Evolutionary conservation across 2,113 vertebrate genomes (phyloP).

Genomic region (Macquaria ambigua): DNA sequence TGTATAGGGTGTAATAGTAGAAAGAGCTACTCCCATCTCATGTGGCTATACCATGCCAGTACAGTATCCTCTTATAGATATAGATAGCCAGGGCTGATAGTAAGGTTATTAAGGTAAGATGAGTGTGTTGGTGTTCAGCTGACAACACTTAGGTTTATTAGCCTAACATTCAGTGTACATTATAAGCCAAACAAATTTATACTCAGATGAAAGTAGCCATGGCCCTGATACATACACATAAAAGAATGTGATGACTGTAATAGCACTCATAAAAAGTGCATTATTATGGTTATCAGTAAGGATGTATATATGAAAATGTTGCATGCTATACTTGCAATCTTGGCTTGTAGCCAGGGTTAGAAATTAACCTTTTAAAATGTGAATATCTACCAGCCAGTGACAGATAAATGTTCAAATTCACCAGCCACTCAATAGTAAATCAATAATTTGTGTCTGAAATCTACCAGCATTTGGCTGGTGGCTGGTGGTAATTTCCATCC

Average conservation of each 20-base stretch:
- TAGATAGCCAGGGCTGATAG: neutral
- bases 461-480: too few relatives aligned
- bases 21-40: conserved; percentile 5
- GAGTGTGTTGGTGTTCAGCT: neutral
- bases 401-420: too few relatives aligned
- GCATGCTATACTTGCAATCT: neutral
- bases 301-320: neutral
- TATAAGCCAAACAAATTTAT: neutral
- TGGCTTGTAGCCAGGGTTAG: neutral
- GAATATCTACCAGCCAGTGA: too few relatives aligned
- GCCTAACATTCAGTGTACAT: neutral
- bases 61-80: conserved; percentile 4
- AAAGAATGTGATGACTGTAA: neutral
- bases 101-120: neutral
- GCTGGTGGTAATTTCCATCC: too few relatives aligned
- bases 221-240: neutral
- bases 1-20: conserved; percentile 8
- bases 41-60: neutral
- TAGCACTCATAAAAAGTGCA: conserved; percentile 5
- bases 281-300: neutral
- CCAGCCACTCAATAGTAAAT: too few relatives aligned
- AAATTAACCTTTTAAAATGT: too few relatives aligned
- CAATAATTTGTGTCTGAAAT: too few relatives aligned
- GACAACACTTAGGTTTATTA: neutral
- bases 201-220: neutral